phyloP scores from a whole-genome alignment of 2,888 invertebrate genomes.

The Drosophila longiperda region DNA sequence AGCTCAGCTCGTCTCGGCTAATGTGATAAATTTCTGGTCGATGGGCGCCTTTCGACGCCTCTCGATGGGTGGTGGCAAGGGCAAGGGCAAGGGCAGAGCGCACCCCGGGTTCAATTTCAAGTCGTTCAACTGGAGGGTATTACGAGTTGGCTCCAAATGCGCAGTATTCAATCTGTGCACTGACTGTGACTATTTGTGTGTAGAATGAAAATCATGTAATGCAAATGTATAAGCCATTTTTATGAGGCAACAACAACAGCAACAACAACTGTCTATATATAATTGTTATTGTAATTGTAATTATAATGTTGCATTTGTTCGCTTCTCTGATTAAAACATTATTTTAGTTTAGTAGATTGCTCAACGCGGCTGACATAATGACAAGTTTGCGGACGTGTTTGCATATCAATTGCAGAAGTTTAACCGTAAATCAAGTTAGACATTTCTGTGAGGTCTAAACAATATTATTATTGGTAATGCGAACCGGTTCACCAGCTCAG shows the following conservation, averaged over 20 bases:
- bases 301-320: constrained; percentile 41
- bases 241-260: constrained; percentile 54
- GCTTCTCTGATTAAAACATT: constrained; percentile 53
- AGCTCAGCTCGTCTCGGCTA: constrained; percentile 3
- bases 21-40: constrained; percentile 25
- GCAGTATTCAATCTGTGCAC: constrained; percentile 61
- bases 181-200: constrained; percentile 31
- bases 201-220: constrained; percentile 60
- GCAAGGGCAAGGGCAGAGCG: constrained; percentile 42
- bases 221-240: constrained; percentile 71
- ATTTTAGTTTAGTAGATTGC: constrained; percentile 64
- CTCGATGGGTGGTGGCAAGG: constrained; percentile 30
- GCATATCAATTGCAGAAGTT: constrained; percentile 31
- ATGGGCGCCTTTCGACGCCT: constrained; percentile 43
- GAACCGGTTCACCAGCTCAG: constrained; percentile 34
- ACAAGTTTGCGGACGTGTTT: constrained; percentile 48
- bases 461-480: constrained; percentile 33
- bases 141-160: constrained; percentile 57
- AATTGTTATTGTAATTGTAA: constrained; percentile 37
- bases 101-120: constrained; percentile 44
- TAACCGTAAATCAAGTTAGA: constrained; percentile 17
- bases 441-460: constrained; percentile 8
- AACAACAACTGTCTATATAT: constrained; percentile 1
- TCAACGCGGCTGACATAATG: constrained; percentile 60
- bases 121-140: constrained; percentile 24